Conservation (phyloP, 2,797 vertebrate genomes). For the Premnoplex brunnescens region DNA sequence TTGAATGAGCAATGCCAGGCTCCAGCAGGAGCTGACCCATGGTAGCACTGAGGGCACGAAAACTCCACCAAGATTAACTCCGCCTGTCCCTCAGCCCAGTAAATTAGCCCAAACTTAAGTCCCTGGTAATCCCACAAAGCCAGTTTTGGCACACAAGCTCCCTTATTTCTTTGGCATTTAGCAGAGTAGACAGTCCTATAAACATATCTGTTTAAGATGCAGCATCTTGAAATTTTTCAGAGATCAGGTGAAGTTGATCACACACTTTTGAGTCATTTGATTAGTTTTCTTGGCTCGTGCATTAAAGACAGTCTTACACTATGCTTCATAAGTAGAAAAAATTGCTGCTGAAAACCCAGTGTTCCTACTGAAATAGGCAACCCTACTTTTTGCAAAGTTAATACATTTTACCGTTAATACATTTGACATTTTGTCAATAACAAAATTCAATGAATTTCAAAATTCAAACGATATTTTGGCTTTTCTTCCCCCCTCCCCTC, state of each 20-base stretch:
- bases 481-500: no score
- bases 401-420: not conserved
- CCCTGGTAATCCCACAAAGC: not conserved
- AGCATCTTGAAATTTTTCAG: not conserved
- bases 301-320: not conserved
- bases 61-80: not conserved
- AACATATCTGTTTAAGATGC: not conserved
- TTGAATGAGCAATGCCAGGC: not conserved
- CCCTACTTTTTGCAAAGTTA: not conserved
- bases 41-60: not conserved
- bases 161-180: not conserved
- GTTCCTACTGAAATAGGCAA: not conserved
- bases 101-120: not conserved
- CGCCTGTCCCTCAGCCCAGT: not conserved
- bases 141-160: not conserved
- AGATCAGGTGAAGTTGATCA: not conserved
- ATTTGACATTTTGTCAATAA: not conserved
- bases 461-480: not conserved
- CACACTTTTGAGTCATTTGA: not conserved
- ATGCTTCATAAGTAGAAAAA: not conserved
- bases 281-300: not conserved
- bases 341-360: not conserved
- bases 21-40: not conserved
- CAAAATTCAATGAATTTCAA: not conserved
- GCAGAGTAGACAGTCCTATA: not conserved